Conservation (phyloP, 2,888 invertebrate genomes). For the Harpagoxenus sublaevis region DNA sequence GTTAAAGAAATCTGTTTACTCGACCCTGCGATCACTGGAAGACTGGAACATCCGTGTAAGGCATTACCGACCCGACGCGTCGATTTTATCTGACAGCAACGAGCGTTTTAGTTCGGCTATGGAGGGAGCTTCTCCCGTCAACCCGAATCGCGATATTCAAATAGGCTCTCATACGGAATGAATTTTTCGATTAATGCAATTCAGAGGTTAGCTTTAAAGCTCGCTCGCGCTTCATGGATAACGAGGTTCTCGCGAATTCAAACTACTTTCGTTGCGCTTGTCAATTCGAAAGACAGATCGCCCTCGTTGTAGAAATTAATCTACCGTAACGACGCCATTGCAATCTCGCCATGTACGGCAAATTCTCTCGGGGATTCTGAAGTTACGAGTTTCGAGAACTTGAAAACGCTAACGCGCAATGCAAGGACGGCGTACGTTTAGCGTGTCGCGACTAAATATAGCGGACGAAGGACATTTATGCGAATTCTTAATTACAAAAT, state of each 20-base stretch:
- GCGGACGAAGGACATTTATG: not conserved
- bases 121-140: not conserved
- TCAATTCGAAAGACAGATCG: not conserved
- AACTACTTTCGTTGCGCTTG: not conserved
- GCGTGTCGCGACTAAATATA: not conserved
- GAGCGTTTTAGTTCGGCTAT: not conserved
- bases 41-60: not conserved
- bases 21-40: not conserved
- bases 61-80: not conserved
- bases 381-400: not conserved
- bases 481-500: conserved; percentile 13
- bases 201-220: not conserved
- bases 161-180: not conserved
- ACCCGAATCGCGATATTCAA: not conserved
- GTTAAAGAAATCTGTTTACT: not conserved
- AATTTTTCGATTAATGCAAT: not conserved
- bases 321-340: not conserved
- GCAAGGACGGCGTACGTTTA: not conserved
- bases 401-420: not conserved
- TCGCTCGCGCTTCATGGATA: not conserved
- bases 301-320: not conserved
- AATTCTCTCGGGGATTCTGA: not conserved
- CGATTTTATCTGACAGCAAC: not conserved
- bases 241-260: not conserved
- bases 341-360: too few relatives aligned